Conservation (phyloP, 2,113 vertebrate species). For the Hydropotes inermis region DNA sequence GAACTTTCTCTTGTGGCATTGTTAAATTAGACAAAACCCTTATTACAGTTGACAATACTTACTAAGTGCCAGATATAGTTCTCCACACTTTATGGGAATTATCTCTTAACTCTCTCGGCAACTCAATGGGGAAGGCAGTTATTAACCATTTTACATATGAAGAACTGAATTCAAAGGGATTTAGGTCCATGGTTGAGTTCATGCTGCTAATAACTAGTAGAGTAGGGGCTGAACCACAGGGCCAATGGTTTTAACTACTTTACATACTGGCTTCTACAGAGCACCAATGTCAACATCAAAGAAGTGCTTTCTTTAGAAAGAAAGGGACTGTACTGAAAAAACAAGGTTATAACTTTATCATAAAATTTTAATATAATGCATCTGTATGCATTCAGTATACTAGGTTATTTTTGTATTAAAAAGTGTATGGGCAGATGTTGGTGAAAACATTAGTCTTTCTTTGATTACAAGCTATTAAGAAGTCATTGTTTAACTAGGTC, state of each 20-base stretch:
- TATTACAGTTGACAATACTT: not conserved
- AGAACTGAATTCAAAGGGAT: not conserved
- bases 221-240: not conserved
- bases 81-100: not conserved
- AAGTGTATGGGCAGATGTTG: not conserved
- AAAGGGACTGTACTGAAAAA: not conserved
- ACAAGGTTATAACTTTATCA: not conserved
- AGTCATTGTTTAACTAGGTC: not conserved
- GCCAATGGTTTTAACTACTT: not conserved
- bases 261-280: not conserved
- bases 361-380: not conserved
- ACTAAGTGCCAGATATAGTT: not conserved
- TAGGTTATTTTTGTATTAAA: not conserved
- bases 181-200: not conserved
- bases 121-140: not conserved
- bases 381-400: not conserved
- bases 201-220: not conserved
- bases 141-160: constrained; percentile 2
- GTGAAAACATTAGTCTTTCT: not conserved
- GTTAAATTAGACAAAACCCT: constrained; percentile 29
- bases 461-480: not conserved
- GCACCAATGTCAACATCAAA: not conserved
- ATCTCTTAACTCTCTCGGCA: not conserved
- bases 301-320: not conserved
- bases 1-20: not conserved